These are phyloP conservation scores for Spatulosminthurus flaviceps DNA, from an alignment of 2,888 invertebrate species.

Conservation along the genomic window DNA sequence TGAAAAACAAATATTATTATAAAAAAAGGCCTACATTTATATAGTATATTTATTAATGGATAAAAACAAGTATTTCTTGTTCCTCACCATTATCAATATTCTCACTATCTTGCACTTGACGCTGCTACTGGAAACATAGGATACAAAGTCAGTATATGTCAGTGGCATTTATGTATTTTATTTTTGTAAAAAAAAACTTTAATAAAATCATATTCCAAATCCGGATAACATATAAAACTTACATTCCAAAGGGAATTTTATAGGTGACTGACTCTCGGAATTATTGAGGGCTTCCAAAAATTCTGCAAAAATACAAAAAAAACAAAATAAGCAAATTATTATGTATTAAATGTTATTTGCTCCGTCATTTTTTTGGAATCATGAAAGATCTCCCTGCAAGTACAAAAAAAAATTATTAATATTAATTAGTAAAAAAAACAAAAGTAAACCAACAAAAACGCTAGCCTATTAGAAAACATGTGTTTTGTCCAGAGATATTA, in stretches of 20 bases:
- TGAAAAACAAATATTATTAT: background rate
- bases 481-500: conserved; percentile 34
- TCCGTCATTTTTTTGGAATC: conserved; percentile 23
- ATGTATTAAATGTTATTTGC: background rate
- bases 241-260: background rate
- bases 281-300: background rate
- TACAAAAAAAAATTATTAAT: background rate
- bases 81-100: too few species aligned
- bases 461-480: conserved; percentile 63
- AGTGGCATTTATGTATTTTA: conserved; percentile 9
- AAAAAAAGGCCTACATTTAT: conserved; percentile 57
- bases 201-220: conserved; percentile 22
- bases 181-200: background rate
- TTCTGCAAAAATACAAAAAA: background rate
- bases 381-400: conserved; percentile 60
- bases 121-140: too few species aligned
- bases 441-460: conserved; percentile 48
- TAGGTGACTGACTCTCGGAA: background rate
- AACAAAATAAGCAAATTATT: background rate
- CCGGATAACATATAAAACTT: background rate
- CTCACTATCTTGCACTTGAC: too few species aligned
- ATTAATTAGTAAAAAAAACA: conserved; percentile 1
- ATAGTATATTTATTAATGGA: too few species aligned
- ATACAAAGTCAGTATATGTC: too few species aligned
- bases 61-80: too few species aligned